Conservation (phyloP, 1,140 invertebrate species). For the Ridgeia piscesae region DNA sequence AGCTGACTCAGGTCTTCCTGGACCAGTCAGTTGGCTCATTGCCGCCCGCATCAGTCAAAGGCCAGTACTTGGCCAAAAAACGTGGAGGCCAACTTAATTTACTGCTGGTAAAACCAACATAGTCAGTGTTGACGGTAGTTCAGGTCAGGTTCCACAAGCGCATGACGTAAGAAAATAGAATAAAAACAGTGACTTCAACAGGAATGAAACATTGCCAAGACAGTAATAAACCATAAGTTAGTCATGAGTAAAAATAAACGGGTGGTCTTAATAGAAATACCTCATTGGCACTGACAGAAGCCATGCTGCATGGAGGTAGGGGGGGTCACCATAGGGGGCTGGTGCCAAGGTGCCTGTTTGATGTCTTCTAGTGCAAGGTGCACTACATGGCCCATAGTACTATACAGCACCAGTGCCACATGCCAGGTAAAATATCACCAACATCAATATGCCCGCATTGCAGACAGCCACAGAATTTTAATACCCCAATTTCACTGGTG, state of each 20-base stretch:
- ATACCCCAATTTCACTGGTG: neutral
- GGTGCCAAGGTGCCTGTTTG: too few species aligned
- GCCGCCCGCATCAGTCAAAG: neutral
- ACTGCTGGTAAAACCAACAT: neutral
- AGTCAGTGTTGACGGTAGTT: neutral
- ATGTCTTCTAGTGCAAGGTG: neutral
- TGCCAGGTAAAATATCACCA: neutral
- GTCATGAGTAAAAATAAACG: neutral
- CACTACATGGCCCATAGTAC: too few species aligned
- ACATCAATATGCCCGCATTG: neutral
- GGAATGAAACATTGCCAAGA: neutral
- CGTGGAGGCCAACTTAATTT: neutral
- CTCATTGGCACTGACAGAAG: neutral
- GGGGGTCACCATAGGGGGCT: neutral
- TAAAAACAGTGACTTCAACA: neutral
- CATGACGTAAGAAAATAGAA: neutral
- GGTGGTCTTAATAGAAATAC: neutral
- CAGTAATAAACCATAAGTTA: neutral
- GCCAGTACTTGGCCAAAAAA: neutral
- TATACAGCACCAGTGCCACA: neutral
- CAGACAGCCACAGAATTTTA: neutral
- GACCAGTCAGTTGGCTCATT: neutral
- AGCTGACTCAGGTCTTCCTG: neutral
- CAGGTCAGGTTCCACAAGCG: neutral
- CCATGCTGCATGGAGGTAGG: too few species aligned